A percentile compares a stretch with the other conserved stretches of the same genome.
These are phyloP conservation scores for Drosophila tani DNA, from an alignment of 1,140 invertebrate genomes.

Conservation along the genomic window DNA sequence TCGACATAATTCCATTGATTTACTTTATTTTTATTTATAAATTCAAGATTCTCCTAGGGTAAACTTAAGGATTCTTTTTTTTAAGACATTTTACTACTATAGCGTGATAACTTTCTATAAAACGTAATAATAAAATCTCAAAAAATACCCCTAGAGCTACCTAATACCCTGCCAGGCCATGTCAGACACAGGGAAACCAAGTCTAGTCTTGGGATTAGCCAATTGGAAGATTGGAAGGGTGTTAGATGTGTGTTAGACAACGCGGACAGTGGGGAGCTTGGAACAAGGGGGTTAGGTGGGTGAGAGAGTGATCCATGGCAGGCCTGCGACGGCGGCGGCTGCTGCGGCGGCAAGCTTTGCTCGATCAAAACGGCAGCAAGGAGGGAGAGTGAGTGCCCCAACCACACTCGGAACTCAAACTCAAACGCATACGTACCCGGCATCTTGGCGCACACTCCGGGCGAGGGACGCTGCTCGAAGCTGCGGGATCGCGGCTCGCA, in stretches of 20 bases:
- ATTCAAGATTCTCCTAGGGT: too few species aligned
- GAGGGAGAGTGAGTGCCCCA: neutral
- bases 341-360: conserved; percentile 42
- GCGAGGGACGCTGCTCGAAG: conserved; percentile 87
- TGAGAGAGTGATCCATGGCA: conserved; percentile 2
- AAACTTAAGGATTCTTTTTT: too few species aligned
- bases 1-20: neutral
- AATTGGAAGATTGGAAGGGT: conserved; percentile 11
- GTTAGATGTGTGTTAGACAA: conserved; percentile 26
- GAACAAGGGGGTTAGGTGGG: neutral
- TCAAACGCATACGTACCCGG: conserved; percentile 86
- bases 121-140: too few species aligned
- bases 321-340: conserved; percentile 20
- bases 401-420: neutral
- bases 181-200: neutral
- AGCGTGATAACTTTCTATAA: neutral
- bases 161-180: neutral
- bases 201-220: conserved; percentile 12
- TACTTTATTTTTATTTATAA: neutral
- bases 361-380: conserved; percentile 22
- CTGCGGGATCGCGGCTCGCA: conserved; percentile 88
- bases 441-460: conserved; percentile 85
- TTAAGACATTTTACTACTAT: too few species aligned
- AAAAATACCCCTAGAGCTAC: too few species aligned
- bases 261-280: conserved; percentile 1